A percentile compares a stretch with the other conserved stretches of the same genome.
Conservation (phyloP, 2,797 vertebrate species). For the Myripristis murdjan region DNA sequence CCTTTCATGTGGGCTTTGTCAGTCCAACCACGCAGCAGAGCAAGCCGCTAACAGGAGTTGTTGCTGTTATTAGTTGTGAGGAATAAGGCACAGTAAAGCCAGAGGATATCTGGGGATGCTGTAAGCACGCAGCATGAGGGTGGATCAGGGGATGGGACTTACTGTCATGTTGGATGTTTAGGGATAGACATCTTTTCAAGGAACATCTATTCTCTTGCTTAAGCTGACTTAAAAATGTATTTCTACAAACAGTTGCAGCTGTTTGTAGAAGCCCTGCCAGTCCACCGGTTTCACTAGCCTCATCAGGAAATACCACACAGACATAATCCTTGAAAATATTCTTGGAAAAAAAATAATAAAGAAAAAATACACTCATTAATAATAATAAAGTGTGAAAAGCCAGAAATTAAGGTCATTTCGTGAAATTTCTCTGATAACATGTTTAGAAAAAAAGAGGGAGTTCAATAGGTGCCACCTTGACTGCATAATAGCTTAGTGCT, state of each 20-base stretch:
- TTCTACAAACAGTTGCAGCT: constrained; percentile 42
- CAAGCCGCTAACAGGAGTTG: constrained; percentile 64
- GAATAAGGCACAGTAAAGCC: constrained; percentile 73
- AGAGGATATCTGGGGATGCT: constrained; percentile 64
- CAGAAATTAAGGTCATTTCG: not conserved
- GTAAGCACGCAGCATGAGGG: constrained; percentile 57
- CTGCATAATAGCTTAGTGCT: not conserved
- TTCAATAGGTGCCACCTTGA: not conserved
- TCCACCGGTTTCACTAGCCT: constrained; percentile 27
- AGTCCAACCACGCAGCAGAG: constrained; percentile 63
- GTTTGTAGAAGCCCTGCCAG: not conserved
- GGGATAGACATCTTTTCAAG: constrained; percentile 74
- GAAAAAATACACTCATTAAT: too few species aligned
- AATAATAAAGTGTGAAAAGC: not conserved
- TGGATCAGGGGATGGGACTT: constrained; percentile 66
- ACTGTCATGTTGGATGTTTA: constrained; percentile 70
- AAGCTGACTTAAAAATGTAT: constrained; percentile 63
- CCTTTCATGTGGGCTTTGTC: constrained; percentile 75
- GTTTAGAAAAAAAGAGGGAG: not conserved
- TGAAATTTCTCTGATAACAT: too few species aligned
- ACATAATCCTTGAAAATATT: constrained; percentile 64
- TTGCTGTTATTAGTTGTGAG: constrained; percentile 83
- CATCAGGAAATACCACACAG: constrained; percentile 67
- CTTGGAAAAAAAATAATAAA: too few species aligned
- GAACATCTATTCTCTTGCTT: constrained; percentile 60